Base-by-base conservation (phyloP, 23 tunicate species). In the Trididemnum clinides region DNA sequence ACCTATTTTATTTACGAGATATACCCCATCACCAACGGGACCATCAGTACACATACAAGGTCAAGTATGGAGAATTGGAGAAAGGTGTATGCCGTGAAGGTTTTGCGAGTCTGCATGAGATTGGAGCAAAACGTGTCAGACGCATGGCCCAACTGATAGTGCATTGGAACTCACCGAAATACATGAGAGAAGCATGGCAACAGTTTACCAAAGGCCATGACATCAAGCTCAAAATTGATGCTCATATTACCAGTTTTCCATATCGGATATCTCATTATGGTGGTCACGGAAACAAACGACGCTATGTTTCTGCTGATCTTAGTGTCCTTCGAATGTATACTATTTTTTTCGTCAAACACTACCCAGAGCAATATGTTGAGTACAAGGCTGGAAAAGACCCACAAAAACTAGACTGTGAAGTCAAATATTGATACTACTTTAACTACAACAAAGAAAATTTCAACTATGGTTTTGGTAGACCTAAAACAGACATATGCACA, bases 281-380 rank as follows among this genome's bases (percentile, higher is more conserved):
- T 62, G 69, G 69, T n/a, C 69, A 62, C 69, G 25, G 69, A 22
- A 62, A n/a, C 69, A 62, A 62, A 62, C 23, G 69, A 22, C 69
- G 69, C 69, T 62, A 62, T 62, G 23, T 62, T 62, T 20, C 26
- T 20, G 23, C 69, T 62, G 69, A 62, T 23, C 69, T 62, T 23
- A 62, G n/a, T 62, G 69, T 62, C 27, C 69, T 62, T n/a, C 15
- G 27, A 22, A 62, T 22, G 69, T 62, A 62, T 62, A 62, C 69
- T 22, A 19, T 62, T n/a, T 62, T 62, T 49, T 62, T 62, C 26
- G 25, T 4, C 23, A 62, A 62, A 22, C 27, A 62, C 69, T 62
- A 19, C 27, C 69, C 69, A 62, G 69, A 62, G 5, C 26, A 62
- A 12, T n/a, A 62, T 22, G 26, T n/a, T n/a, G 26, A 62, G 69